Evolutionary conservation across 2,888 invertebrate genomes (phyloP), one percentile per base, ranked within the genome.

Genomic region (Phragmatobia fuliginosa): DNA sequence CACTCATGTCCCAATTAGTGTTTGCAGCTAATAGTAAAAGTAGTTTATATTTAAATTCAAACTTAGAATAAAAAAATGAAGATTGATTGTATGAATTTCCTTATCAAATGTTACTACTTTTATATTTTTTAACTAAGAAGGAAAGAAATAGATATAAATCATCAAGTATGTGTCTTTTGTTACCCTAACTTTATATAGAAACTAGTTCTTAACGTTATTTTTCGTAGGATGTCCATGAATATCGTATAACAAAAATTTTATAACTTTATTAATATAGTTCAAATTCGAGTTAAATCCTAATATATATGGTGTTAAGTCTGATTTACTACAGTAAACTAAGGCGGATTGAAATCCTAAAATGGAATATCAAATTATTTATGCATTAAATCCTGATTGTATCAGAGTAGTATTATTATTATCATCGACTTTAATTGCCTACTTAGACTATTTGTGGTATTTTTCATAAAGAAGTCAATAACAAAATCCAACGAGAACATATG

Each of bases 261-360:
- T n/a, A 49, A 18, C 32, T 63, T 33, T 16, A 63, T 49, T 63
- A 63, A 16, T 33, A 49, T n/a, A n/a, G 16, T 32, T 16, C 49
- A 38, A 38, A 56, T 56, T 36, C 21, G 21, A 65, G 31, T n/a
- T 75, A 62, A 75, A 68, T 32, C 28, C 6, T 41, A 5, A 21
- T 10, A 69, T 60, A 67, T 41, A 75, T 11, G 62, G 49, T 60
- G 32, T 66, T 33, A 25, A 70, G 38, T 58, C 56, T 32, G 68
- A 68, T 80, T 65, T 36, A 74, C 67, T 78, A 63, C 25, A 72
- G 62, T 71, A 16, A 33, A 25, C 49, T 21, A 16, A 32, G 66
- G 67, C 64, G 73, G 78, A 75, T 80, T 75, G 52, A 10, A 66
- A 31, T 58, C 62, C 68, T 59, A 65, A 73, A 70, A 67, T 62